Percentiles rank a stretch among this genome's conserved stretches.
Evolutionary conservation across 2,797 vertebrate species (phyloP).

Genomic region (Coregonus sp.): DNA sequence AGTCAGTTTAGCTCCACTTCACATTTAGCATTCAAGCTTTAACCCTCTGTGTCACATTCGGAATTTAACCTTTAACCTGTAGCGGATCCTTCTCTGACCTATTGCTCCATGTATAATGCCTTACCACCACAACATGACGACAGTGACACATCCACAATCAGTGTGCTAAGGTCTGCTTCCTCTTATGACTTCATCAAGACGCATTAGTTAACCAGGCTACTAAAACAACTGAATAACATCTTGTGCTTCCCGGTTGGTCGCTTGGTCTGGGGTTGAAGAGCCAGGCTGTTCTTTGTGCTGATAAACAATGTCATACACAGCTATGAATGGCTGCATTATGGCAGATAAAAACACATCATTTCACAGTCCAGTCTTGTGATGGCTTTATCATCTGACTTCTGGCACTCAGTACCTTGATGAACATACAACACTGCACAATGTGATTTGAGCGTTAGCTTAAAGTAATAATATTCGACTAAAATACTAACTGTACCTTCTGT

Average conservation of each 20-base stretch:
- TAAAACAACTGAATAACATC: slow-evolving; percentile 7
- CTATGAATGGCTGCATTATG: slow-evolving; percentile 61
- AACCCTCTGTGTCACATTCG: not conserved
- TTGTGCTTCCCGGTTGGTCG: slow-evolving; percentile 25
- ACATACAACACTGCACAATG: not conserved
- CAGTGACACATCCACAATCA: not conserved
- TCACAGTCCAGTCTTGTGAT: slow-evolving; percentile 63
- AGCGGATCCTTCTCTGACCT: not conserved
- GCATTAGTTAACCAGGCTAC: not conserved
- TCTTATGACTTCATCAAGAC: not conserved
- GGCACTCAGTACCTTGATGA: slow-evolving; percentile 52
- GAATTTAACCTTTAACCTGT: not conserved
- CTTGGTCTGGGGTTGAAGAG: slow-evolving; percentile 13
- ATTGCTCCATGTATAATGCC: not conserved
- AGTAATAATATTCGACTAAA: not conserved
- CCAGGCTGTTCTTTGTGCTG: slow-evolving; percentile 24
- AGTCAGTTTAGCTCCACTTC: not conserved
- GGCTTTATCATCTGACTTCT: slow-evolving; percentile 57
- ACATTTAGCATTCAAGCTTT: not conserved
- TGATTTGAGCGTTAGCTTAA: not conserved
- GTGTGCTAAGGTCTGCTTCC: not conserved
- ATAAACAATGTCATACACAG: slow-evolving; percentile 36
- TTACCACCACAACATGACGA: not conserved
- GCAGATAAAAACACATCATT: slow-evolving; percentile 61
- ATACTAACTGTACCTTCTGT: not conserved